Evolutionary conservation across 1,140 invertebrate genomes (phyloP), one percentile per base, ranked within the genome.

Genomic region (Zaprionus taronus): DNA sequence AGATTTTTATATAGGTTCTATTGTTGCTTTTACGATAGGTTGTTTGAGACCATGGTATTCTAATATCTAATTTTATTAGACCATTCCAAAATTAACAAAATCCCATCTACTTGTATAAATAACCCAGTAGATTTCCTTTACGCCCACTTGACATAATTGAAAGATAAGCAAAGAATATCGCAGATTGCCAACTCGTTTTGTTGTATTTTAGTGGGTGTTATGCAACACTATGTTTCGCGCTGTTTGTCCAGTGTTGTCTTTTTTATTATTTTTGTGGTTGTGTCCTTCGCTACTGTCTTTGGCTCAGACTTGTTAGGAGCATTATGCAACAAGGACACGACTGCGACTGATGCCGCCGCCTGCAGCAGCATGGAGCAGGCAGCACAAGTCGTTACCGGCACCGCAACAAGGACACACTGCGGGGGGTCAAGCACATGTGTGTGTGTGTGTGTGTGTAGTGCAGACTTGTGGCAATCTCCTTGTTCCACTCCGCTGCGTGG

Each of bases 251-350:
- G 70, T 20, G 66, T 65, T 34, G 31, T 34, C 9, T 63, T 62
- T 44, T 44, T 17, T n/a, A n/a, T n/a, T 44, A 17, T 44, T 44
- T 47, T 47, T 47, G 41, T 47, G n/a, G 49, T 17, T 58, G 56
- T 82, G 60, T 79, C 79, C 84, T 79, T 87, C 78, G 78, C 69
- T 47, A 66, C 55, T 84, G 83, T 71, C 78, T 87, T 71, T 89
- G 71, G 57, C 66, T 63, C 65, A 38, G 67, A 53, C 36, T 53
- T 57, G 66, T 26, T 60, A 68, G 56, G 4, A 38, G 12, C n/a
- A 58, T 51, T 51, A 51, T 51, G 56, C 31, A 58, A 38, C 22
- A 66, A 44, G n/a, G 51, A 17, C 47, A 41, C 44, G 24, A 49
- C 26, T 44, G 5, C 47, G 61, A 51, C 51, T 28, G 53, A 58